These are phyloP conservation scores for Ptychochromis oligacanthus DNA, from an alignment of 2,113 vertebrate genomes.

Conservation along the genomic window DNA sequence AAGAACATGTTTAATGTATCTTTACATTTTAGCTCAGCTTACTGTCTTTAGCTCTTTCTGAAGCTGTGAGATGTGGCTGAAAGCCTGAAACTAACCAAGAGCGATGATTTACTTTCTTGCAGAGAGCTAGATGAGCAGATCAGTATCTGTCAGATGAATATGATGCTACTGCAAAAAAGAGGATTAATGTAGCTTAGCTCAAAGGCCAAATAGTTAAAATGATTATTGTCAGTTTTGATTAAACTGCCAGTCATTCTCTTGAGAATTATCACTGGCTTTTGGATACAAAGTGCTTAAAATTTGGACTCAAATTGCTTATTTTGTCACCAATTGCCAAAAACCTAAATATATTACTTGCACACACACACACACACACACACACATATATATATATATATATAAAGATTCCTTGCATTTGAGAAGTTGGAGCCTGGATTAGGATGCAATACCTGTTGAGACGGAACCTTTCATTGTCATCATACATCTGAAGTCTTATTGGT, in stretches of 20 bases:
- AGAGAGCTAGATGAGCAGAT: neutral
- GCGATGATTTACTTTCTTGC: neutral
- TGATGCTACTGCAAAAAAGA: neutral
- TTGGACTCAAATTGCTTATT: neutral
- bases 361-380: too few relatives aligned
- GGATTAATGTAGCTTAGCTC: neutral
- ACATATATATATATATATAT: too few relatives aligned
- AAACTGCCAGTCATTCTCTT: neutral
- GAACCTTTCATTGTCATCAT: slow-evolving; percentile 92
- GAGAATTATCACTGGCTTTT: neutral
- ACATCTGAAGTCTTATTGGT: slow-evolving; percentile 96
- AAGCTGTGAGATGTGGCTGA: neutral
- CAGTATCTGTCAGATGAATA: neutral
- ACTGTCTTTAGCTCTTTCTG: neutral
- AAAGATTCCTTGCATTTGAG: neutral
- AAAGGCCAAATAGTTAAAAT: neutral
- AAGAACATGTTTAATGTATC: neutral
- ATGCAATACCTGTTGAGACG: slow-evolving; percentile 66
- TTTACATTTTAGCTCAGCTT: neutral
- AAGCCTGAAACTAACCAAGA: neutral
- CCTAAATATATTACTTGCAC: too few relatives aligned
- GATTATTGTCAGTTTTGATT: neutral
- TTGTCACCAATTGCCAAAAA: neutral
- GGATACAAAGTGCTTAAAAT: neutral
- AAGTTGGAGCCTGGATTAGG: neutral